Evolutionary conservation across 2,888 invertebrate species (phyloP).

Genomic region (Bugulina stolonifera): DNA sequence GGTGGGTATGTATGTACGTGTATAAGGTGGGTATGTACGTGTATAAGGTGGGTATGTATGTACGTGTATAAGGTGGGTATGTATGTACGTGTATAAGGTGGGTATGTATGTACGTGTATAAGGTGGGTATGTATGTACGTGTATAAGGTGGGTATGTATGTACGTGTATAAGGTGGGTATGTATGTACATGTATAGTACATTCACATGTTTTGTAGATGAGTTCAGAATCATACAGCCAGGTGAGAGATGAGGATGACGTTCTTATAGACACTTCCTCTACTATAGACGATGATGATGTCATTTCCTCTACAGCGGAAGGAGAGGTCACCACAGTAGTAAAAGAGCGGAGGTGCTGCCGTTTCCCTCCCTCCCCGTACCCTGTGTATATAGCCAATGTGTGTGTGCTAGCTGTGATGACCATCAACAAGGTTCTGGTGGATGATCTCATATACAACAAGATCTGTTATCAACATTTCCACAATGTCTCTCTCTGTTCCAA

Average conservation of each 20-base stretch:
- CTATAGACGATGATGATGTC: neutral
- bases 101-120: too few relatives aligned
- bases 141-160: too few relatives aligned
- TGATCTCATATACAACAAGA: neutral
- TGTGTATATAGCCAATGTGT: conserved; percentile 4
- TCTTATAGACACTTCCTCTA: neutral
- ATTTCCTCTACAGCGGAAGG: neutral
- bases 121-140: too few relatives aligned
- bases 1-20: too few relatives aligned
- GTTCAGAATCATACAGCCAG: neutral
- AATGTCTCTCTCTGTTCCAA: neutral
- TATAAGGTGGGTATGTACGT: too few relatives aligned
- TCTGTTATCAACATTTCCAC: neutral
- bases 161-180: too few relatives aligned
- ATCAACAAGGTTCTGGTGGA: neutral
- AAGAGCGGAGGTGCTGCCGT: neutral
- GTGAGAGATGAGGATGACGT: neutral
- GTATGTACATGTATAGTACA: too few relatives aligned
- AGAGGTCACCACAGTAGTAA: neutral
- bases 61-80: too few relatives aligned
- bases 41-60: too few relatives aligned
- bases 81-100: too few relatives aligned
- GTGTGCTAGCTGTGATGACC: neutral
- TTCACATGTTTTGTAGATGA: too few relatives aligned
- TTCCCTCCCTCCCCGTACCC: neutral